Evolutionary conservation across 2,113 vertebrate genomes (phyloP), one percentile per base, ranked within the genome.

Genomic region (Zingel zingel): DNA sequence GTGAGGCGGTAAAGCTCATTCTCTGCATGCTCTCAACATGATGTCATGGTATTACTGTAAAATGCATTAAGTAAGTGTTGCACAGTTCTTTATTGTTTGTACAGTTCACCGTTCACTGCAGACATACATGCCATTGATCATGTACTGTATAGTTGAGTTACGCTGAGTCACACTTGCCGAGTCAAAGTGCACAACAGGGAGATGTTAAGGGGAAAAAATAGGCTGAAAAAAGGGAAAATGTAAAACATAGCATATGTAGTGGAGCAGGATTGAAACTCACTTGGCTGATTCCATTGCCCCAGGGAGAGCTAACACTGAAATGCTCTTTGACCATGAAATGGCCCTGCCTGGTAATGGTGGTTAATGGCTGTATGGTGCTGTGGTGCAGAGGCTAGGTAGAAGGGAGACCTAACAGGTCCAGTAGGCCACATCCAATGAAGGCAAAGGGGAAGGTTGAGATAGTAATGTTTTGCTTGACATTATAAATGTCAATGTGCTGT

Each of bases 281-380:
- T 88, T 89, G 43, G 83, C 93, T 79, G 66, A 91, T 91, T 93
- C 88, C 33, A 62, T 82, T 64, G 83, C 92, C 90, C 92, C 21
- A 59, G 92, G 91, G 93, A 94, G 91, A 80, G 87, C 90, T 91
- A 89, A 93, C 91, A 92, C 93, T 94, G 74, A 94, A 95, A 94
- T 90, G 93, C 94, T 95, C 95, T 92, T 92, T 96, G 95, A 94
- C 93, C 89, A 58, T 95, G 89, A 96, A 96, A 96, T 96, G 54
- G 78, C 54, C 86, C 94, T 86, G 74, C 89, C 85, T 93, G 70
- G 91, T 95, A 96, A 96, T 94, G 92, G 91, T 90, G 93, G 93
- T 90, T 96, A 93, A 96, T 95, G 90, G 93, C 82, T 62, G 67
- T 65, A 74, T 66, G 75, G 59, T 89, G 88, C 84, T 93, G 81